These are phyloP conservation scores for Coryphaenoides rupestris DNA, from an alignment of 2,113 vertebrate genomes.

Conservation along the genomic window DNA sequence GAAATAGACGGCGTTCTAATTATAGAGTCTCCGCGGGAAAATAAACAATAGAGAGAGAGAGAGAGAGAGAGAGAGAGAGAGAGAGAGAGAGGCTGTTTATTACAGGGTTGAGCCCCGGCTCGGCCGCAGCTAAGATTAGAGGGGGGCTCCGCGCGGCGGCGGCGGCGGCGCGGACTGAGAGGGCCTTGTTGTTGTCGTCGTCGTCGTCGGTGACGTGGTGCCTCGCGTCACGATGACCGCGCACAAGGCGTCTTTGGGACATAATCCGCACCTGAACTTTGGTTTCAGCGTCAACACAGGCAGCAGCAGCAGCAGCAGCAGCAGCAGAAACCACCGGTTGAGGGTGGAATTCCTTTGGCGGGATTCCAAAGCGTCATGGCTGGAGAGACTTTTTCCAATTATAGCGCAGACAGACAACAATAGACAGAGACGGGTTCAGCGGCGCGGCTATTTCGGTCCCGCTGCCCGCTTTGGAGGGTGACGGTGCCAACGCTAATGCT, in stretches of 20 bases:
- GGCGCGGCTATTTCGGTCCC: neutral
- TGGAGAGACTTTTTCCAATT: slow-evolving; percentile 34
- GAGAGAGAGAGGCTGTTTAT: slow-evolving; percentile 37
- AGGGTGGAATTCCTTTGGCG: slow-evolving; percentile 37
- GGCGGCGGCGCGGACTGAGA: slow-evolving; percentile 32
- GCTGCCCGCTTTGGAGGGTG: slow-evolving; percentile 12
- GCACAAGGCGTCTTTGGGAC: slow-evolving; percentile 43
- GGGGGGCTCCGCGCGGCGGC: slow-evolving; percentile 19
- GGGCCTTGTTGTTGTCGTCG: slow-evolving; percentile 39
- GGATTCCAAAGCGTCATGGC: slow-evolving; percentile 10
- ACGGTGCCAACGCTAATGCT: slow-evolving; percentile 2
- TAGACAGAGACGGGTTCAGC: slow-evolving; percentile 2
- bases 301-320: slow-evolving; percentile 30
- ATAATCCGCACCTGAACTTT: slow-evolving; percentile 44
- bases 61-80: no score
- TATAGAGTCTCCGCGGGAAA: slow-evolving; percentile 43
- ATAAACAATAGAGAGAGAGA: slow-evolving; percentile 61
- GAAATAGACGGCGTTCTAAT: slow-evolving; percentile 52
- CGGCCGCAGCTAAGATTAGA: slow-evolving; percentile 46
- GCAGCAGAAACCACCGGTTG: slow-evolving; percentile 11
- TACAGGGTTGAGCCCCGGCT: slow-evolving; percentile 34
- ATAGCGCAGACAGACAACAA: slow-evolving; percentile 26
- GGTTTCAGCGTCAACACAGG: slow-evolving; percentile 33
- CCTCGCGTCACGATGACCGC: slow-evolving; percentile 58
- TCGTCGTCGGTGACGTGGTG: slow-evolving; percentile 58